Conservation (phyloP, 2,113 vertebrate genomes). For the Martes martes region DNA sequence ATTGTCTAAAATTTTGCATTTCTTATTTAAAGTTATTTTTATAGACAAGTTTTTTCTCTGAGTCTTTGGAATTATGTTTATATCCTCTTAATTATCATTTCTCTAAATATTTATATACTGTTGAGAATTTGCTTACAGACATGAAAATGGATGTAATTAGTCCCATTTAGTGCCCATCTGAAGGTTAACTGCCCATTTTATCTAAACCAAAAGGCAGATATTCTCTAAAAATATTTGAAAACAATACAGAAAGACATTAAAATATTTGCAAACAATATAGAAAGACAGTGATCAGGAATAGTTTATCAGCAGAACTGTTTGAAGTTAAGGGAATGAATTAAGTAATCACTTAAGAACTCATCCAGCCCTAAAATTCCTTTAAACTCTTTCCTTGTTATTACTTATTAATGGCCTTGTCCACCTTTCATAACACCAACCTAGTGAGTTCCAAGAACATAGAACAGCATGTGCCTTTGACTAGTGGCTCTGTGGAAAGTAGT, state of each 20-base stretch:
- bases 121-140: not conserved
- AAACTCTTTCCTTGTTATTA: not conserved
- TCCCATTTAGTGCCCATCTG: not conserved
- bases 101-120: not conserved
- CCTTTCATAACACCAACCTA: not conserved
- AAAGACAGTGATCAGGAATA: not conserved
- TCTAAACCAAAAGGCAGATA: not conserved
- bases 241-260: not conserved
- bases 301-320: not conserved
- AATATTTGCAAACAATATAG: not conserved
- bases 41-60: constrained; percentile 1
- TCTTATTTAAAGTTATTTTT: not conserved
- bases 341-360: not conserved
- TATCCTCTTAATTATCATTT: not conserved
- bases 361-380: not conserved
- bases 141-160: not conserved
- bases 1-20: not conserved
- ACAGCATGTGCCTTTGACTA: not conserved
- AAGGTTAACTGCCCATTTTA: not conserved
- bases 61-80: not conserved
- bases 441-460: not conserved
- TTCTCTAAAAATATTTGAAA: constrained; percentile 2
- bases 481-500: not conserved
- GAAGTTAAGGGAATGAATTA: not conserved
- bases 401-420: not conserved